Evolutionary conservation across 2,797 vertebrate genomes (phyloP), one percentile per base, ranked within the genome.

Genomic region (Chaunax sp.): DNA sequence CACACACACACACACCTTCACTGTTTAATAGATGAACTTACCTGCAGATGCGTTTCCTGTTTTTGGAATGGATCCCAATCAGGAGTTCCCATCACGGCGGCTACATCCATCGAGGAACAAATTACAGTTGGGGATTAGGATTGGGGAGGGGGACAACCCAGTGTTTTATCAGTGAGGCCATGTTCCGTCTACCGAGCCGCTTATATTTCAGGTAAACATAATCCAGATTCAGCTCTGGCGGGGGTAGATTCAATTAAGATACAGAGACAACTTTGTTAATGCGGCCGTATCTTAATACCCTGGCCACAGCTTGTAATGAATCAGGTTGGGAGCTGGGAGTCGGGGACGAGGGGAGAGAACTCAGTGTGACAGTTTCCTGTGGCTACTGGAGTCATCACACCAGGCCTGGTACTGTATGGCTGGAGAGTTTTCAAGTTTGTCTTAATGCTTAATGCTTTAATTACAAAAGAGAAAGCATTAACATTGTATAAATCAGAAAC

Each of bases 121-220:
- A 94, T 94, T 93, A 92, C 91, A 91, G 91, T 86, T 78, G 80
- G 67, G 92, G 93, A 93, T 94, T 94, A 92, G 91, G 92, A 93
- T 90, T 93, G 92, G 84, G 86, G 73, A 69, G 78, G 88, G 82
- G 83, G 87, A 84, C 85, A 87, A 90, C 87, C 87, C 84, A 90
- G 84, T 93, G 92, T 93, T 94, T 93, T 94, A 94, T 94, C 93
- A 92, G 91, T 43, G 54, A 68, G 87, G 77, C 91, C 85, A 76
- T 92, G 92, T 93, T 93, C 89, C 50, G 83, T 84, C 90, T 87
- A 85, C 84, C 37, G 87, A 92, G 90, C 90, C 77, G 90, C 92
- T 93, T 93, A 94, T 93, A 93, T 94, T 94, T 94, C 93, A 94
- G 93, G 94, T 94, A 94, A 94, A 94, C 92, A 93, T 93, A 94